These are phyloP conservation scores for Chauna torquata DNA, from an alignment of 2,113 vertebrate species.

Conservation along the genomic window DNA sequence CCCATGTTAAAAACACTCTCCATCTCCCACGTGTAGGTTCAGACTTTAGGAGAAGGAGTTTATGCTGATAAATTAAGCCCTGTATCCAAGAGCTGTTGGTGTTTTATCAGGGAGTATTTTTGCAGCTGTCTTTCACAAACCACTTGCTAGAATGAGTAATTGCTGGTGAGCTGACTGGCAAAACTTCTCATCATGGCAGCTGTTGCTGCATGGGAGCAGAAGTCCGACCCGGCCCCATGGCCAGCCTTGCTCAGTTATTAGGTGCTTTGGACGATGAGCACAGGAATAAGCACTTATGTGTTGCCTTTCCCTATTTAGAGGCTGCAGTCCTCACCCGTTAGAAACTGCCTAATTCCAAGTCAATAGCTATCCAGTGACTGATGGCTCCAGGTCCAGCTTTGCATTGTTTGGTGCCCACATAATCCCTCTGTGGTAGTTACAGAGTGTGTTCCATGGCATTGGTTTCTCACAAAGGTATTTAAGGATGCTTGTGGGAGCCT, in stretches of 20 bases:
- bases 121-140: background rate
- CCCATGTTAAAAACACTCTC: background rate
- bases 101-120: background rate
- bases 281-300: background rate
- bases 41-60: background rate
- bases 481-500: background rate
- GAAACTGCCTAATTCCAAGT: background rate
- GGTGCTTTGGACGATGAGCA: background rate
- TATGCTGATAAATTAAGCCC: background rate
- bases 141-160: background rate
- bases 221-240: rapidly evolving
- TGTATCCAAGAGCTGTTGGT: background rate
- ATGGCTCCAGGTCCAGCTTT: background rate
- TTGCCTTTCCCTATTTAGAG: background rate
- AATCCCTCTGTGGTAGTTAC: background rate
- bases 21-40: background rate
- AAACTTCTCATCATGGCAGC: background rate
- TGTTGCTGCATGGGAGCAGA: background rate
- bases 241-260: background rate
- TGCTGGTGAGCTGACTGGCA: background rate
- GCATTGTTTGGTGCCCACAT: background rate
- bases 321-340: background rate
- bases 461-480: background rate
- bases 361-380: background rate
- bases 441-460: background rate